Evolutionary conservation across 2,888 invertebrate genomes (phyloP), one percentile per base, ranked within the genome.

Genomic region (Caenorhabditis drosophilae): DNA sequence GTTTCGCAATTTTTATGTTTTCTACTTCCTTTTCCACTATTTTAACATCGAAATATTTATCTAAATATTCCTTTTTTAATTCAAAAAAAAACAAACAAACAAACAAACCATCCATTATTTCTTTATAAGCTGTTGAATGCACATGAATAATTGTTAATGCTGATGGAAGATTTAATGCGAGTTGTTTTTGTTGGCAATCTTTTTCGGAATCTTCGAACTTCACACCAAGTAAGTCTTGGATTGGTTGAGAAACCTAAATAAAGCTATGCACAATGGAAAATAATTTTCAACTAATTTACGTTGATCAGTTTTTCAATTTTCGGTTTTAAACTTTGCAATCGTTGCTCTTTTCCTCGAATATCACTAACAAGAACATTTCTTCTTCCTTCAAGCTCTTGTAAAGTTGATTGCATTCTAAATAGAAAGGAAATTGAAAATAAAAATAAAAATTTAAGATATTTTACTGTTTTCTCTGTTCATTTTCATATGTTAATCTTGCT

Each of bases 341-440:
- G 60, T 31, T 66, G 64, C 49, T 78, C 78, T 50, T 79, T 79
- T 12, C 72, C 74, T 11, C 67, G 66, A 41, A 79, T 78, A 46
- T 79, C 77, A 38, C 75, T 75, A 31, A 58, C 35, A 1, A 79
- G 63, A n/a, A 77, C 73, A 18, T 69, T 70, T 47, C 75, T 35
- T n/a, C 76, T 42, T 4, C 67, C 73, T 55, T 79, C 78, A 31
- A 71, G 55, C 25, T 79, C 78, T 7, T 61, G 60, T 41, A 78
- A 59, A 4, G 70, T 70, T 1, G 57, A 58, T 15, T 66, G 44
- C 38, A 79, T 44, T 34, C 79, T 79, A 41, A 40, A 70, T 47
- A 36, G 38, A 25, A 18, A 25, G 11, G 16, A 34, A 7, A 11
- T 4, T 38, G 16, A 18, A 20, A 15, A 35, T 25, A 23, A 34